Percentiles rank a stretch among this genome's conserved stretches.
phyloP scores from a whole-genome alignment of 2,797 vertebrate species.

The Anabacerthia variegaticeps region DNA sequence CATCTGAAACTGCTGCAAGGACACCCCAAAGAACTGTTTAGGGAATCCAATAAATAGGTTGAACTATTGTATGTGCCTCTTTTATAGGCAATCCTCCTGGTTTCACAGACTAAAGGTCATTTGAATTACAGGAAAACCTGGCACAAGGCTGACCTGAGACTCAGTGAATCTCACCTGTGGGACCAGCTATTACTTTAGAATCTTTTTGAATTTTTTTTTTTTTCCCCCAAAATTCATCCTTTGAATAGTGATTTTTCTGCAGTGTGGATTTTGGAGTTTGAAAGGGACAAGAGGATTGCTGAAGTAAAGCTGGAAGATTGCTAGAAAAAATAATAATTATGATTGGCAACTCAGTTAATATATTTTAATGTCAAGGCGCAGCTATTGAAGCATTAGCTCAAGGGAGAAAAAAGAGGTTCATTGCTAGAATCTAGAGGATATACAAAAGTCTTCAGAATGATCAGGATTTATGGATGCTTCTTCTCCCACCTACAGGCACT shows the following conservation, averaged over 20 bases:
- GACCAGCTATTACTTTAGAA: background rate
- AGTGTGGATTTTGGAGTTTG: background rate
- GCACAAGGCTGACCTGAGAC: background rate
- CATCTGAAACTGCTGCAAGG: background rate
- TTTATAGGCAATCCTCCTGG: background rate
- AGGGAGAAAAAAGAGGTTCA: background rate
- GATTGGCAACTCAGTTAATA: slow-evolving; percentile 54
- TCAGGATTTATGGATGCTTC: slow-evolving; percentile 27
- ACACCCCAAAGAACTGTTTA: background rate
- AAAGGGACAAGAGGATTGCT: slow-evolving; percentile 24
- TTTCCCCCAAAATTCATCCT: background rate
- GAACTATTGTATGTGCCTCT: background rate
- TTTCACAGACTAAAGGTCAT: background rate
- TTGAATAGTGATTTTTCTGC: slow-evolving; percentile 7
- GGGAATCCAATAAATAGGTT: background rate
- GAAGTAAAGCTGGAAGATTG: slow-evolving; percentile 35
- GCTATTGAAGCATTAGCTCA: slow-evolving; percentile 27
- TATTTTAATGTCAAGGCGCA: slow-evolving; percentile 41
- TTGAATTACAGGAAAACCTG: background rate
- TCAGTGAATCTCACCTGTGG: background rate
- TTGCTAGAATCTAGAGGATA: background rate
- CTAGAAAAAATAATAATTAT: slow-evolving; percentile 24
- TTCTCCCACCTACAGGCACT: slow-evolving; percentile 21
- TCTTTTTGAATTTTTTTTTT: background rate
- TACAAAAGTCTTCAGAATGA: slow-evolving; percentile 34